These are phyloP conservation scores for Trachelus tabidus DNA, from an alignment of 2,888 invertebrate species.

Conservation along the genomic window DNA sequence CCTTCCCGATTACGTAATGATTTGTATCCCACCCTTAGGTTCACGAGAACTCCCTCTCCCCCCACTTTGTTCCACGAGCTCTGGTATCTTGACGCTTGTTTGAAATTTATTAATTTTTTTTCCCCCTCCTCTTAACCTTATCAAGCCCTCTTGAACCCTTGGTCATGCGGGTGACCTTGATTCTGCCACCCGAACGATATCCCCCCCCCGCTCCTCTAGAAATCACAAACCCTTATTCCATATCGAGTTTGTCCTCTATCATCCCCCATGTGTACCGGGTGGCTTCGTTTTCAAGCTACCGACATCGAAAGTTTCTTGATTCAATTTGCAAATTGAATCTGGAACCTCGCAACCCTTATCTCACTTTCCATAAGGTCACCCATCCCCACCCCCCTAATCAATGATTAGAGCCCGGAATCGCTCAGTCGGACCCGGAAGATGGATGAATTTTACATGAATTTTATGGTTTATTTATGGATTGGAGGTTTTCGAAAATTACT, in stretches of 20 bases:
- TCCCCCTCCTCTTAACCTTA: not conserved
- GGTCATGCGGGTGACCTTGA: not conserved
- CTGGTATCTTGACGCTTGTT: not conserved
- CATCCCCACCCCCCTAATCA: fast-evolving
- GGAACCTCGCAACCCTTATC: not conserved
- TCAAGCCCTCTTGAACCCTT: not conserved
- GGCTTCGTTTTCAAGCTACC: not conserved
- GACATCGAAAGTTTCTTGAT: not conserved
- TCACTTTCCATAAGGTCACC: not conserved
- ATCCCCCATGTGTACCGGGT: not conserved
- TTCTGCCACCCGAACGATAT: not conserved
- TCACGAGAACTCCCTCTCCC: not conserved
- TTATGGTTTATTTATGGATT: too few species aligned
- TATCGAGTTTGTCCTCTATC: not conserved
- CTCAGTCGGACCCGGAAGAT: not conserved
- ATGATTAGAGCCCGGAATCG: not conserved
- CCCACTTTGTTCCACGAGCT: not conserved
- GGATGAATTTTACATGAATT: not conserved
- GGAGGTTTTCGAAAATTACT: not conserved
- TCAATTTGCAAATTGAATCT: not conserved
- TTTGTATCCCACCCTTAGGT: not conserved
- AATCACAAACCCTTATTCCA: too few species aligned
- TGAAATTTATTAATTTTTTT: not conserved
- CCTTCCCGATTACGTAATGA: not conserved
- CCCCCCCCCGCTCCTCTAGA: too few species aligned